Base-by-base conservation (phyloP, 2,888 invertebrate species). In the Papilio elwesi region DNA sequence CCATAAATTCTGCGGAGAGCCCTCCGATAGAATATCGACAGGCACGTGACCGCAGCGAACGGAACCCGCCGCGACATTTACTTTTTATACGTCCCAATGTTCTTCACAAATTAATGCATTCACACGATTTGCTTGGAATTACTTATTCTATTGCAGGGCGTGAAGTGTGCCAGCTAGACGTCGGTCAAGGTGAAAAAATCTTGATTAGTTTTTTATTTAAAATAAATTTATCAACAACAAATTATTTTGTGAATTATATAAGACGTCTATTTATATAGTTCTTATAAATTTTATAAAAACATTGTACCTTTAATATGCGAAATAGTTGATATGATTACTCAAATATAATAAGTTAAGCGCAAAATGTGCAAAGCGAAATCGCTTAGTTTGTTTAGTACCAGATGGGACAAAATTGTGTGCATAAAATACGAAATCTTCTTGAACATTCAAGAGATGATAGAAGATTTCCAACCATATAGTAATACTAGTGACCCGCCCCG, bases 21-120 rank as follows among this genome's bases (percentile, higher is more conserved):
- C 76, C 78, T 77, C 75, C 82, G 83, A 85, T 86, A 82, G 84
- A 86, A 87, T 87, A 86, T 83, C 83, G 84, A 82, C 82, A 78
- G 80, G 75, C 73, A 74, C 85, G 85, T 83, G 85, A 85, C 85
- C 80, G 78, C 78, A 75, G 76, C 78, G 70, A 75, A 64, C 55
- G 6, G 26, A 26, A 1, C 10, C 59, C 52, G 15, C 15, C 12
- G 13, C 16, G 16, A 65, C 64, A 47, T 67, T 49, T 43, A 71
- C 68, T 68, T 71, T 66, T 62, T 43, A 47, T 43, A 47, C 26
- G 15, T 26, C 67, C 16, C 53, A 13, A 13, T 62, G 52, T 47
- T 38, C 52, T 38, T n/a, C 9, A n/a, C 48, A 36, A 62, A 52
- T 47, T 16, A 52, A 47, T 52, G 52, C 62, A 51, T 52, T 62